Evolutionary conservation across 1,140 invertebrate genomes (phyloP).

Genomic region (Sinella curviseta): DNA sequence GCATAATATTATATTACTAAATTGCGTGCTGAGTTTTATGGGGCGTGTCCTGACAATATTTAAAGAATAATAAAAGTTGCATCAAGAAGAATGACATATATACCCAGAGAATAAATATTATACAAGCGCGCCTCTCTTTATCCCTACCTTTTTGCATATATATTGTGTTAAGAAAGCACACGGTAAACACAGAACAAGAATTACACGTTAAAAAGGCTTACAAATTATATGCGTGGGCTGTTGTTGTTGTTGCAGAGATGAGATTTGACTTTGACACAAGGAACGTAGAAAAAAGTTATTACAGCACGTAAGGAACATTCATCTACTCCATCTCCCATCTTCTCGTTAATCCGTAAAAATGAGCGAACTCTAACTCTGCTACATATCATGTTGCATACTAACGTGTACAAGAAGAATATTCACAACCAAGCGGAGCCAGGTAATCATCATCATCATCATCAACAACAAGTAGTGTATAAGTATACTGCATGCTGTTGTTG

Average conservation of each 20-base stretch:
- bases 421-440: neutral
- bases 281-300: neutral
- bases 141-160: neutral
- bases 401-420: too few relatives aligned
- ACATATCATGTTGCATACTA: too few relatives aligned
- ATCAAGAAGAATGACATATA: neutral
- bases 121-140: too few relatives aligned
- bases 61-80: conserved; percentile 12
- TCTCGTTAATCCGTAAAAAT: too few relatives aligned
- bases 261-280: conserved; percentile 16
- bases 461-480: too few relatives aligned
- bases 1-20: conserved; percentile 6
- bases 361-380: too few relatives aligned
- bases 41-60: conserved; percentile 7
- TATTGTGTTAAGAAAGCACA: neutral
- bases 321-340: neutral
- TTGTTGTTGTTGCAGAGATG: neutral
- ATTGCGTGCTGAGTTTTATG: conserved; percentile 17
- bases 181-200: neutral
- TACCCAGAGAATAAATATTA: neutral
- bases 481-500: too few relatives aligned
- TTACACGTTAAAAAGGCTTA: neutral
- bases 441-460: conserved; percentile 9
- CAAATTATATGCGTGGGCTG: neutral
- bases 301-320: neutral